Evolutionary conservation across 2,888 invertebrate genomes (phyloP), one percentile per base, ranked within the genome.

Genomic region (Frankliniella intonsa): DNA sequence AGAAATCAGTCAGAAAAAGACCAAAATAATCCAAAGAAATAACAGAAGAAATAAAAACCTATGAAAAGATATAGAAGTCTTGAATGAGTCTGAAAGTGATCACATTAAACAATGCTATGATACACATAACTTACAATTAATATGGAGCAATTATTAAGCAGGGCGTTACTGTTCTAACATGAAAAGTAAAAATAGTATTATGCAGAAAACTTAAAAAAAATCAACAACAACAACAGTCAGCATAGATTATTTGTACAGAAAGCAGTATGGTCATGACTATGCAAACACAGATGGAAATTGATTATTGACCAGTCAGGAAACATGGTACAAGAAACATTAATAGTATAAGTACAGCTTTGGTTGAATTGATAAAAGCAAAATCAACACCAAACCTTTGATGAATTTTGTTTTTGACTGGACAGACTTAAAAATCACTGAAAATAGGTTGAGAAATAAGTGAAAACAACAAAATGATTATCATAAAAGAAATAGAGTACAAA

Each of bases 21-120:
- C 69, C 22, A 76, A 76, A 62, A 76, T 10, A 76, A 69, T 22
- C 22, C 25, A 25, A 25, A 22, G 25, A 22, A 22, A 22, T 22
- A 76, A 8, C 25, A 25, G 10, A 69, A 22, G 22, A n/a, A 76
- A 25, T n/a, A 14, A 76, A 76, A 76, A 76, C 12, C 12, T 25
- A 25, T 8, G 12, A 76, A 22, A 76, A 76, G 22, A 76, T 25
- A 55, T 7, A 55, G 14, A 55, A 76, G 69, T 76, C 69, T 76
- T 76, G 69, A 76, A 76, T 76, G 25, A 76, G 69, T 76, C 25
- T 76, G 69, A 25, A 76, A 76, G 25, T 25, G 69, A 76, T 76
- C 69, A 76, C 25, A 76, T 25, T 76, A 22, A 25, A 76, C 25
- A 76, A 76, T 25, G 69, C 69, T 22, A 76, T n/a, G 12, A 22